phyloP scores from a whole-genome alignment of 2,797 vertebrate genomes.

The Sternotherus odoratus region DNA sequence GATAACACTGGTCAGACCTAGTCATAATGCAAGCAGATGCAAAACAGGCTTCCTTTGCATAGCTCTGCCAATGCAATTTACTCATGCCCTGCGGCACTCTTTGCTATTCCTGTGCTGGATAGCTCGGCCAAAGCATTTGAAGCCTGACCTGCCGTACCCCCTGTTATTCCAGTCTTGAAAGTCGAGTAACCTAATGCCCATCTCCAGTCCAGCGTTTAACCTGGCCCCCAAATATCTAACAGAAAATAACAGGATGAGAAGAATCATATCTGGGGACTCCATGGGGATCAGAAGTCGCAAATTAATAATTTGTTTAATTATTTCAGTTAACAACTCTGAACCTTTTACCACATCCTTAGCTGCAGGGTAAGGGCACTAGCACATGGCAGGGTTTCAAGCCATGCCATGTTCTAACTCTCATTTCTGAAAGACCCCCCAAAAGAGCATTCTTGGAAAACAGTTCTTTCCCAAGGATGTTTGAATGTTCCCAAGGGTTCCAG shows the following conservation, averaged over 20 bases:
- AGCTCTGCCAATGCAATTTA: neutral
- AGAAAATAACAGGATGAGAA: neutral
- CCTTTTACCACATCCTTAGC: neutral
- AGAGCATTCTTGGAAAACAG: neutral
- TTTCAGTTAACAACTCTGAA: neutral
- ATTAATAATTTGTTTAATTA: neutral
- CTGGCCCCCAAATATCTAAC: neutral
- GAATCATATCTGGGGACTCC: neutral
- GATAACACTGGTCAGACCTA: neutral
- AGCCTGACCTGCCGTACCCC: neutral
- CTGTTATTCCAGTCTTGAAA: neutral
- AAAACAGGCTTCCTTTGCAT: neutral
- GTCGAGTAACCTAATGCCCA: neutral
- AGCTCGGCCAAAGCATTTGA: neutral
- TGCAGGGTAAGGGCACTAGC: neutral
- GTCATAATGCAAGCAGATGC: neutral
- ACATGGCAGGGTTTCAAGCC: neutral
- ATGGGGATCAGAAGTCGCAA: neutral
- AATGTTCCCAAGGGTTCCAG: neutral
- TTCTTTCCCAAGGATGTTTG: neutral
- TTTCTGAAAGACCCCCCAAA: neutral
- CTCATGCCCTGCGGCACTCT: neutral
- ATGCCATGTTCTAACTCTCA: neutral
- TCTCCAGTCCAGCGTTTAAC: neutral
- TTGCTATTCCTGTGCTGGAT: neutral